Base-by-base conservation (phyloP, 2,113 vertebrate species). In the Chlorodrepanis virens region DNA sequence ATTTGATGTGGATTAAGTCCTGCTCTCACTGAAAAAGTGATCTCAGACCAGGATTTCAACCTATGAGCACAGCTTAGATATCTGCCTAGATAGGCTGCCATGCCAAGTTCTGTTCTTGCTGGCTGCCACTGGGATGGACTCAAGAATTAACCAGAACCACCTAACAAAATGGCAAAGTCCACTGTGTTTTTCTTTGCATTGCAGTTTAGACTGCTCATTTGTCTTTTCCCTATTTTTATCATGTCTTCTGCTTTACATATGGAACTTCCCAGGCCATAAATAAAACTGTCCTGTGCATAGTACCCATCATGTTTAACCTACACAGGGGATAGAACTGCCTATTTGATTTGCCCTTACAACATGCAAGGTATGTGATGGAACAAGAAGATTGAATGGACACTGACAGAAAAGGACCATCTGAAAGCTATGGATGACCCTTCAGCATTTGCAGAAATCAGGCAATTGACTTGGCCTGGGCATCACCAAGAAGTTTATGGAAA, bases 71-170 rank as follows among this genome's bases (percentile, higher is more conserved):
- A 4, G 12, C 19, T 67, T 49, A 21, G 3, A 10, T 37, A 23
- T 37, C 79, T 72, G 21, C 18, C 31, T 18, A 27, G 42, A 21
- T 1, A 53, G 18, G 29, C 31, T 35, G 27, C 15, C 28, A 12
- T 20, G 28, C 29, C 13, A 33, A 45, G 5, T 14, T 23, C 23
- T 33, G 29, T 4, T 33, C 50, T 5, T 0, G 0, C 23, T 39
- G 33, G 11, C 23, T 61, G 15, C 42, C 54, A 11, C 33, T 31
- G 11, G 9, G 9, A 11, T 42, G 37, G 28, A 39, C 70, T 7
- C 40, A 25, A 70, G 50, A 75, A 57, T 49, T 29, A 35, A 35
- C 14, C 45, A 79, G n/a, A 78, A 45, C 5, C 29, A 65, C 14
- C 23, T 35, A 18, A n/a, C 4, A 68, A 83, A 83, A 61, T 18